These are phyloP conservation scores for Chloropsis hardwickii DNA, from an alignment of 2,113 vertebrate genomes.

Conservation along the genomic window DNA sequence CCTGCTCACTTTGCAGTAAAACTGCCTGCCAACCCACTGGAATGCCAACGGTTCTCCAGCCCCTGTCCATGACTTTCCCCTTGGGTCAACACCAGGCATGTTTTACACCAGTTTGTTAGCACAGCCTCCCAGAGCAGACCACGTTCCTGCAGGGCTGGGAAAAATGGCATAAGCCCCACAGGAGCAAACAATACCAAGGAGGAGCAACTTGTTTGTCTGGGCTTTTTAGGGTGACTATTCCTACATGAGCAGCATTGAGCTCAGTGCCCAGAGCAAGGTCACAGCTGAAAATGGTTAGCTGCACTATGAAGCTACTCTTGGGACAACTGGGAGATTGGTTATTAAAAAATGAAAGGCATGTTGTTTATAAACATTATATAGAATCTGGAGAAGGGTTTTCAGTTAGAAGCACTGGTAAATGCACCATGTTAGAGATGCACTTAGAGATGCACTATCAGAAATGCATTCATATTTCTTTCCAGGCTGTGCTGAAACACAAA, in stretches of 20 bases:
- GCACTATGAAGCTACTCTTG: neutral
- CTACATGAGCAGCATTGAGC: neutral
- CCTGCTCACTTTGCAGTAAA: neutral
- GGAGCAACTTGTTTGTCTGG: neutral
- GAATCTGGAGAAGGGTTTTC: neutral
- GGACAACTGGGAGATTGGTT: neutral
- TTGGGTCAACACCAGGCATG: neutral
- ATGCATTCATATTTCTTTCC: neutral
- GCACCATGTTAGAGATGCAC: neutral
- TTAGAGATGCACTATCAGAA: neutral
- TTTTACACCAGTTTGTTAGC: neutral
- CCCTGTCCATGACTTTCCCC: neutral
- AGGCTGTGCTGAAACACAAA: neutral
- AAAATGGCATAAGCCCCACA: neutral
- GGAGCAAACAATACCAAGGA: neutral
- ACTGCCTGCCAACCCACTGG: neutral
- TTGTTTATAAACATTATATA: neutral
- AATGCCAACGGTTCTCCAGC: neutral
- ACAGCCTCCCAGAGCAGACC: neutral
- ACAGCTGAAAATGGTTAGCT: neutral
- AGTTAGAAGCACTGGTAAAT: neutral
- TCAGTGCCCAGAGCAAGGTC: neutral
- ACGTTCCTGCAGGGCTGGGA: neutral
- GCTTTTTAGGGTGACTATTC: neutral
- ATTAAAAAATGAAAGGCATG: neutral